These are phyloP conservation scores for Poecilobothrus nobilitatus DNA, from an alignment of 2,888 invertebrate genomes.

Conservation along the genomic window DNA sequence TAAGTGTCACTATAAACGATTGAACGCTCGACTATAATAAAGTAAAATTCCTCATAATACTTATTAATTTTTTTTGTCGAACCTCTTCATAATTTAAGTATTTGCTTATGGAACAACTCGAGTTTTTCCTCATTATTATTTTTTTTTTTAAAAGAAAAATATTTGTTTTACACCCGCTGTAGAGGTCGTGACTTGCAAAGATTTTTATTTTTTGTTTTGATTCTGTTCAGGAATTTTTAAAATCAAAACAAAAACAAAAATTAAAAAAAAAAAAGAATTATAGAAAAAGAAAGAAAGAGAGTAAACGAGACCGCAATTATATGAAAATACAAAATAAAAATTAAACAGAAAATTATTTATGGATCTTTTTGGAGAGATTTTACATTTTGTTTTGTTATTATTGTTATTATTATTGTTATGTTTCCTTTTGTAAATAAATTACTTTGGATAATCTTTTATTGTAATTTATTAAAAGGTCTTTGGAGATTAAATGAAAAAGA, in stretches of 20 bases:
- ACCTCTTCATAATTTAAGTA: too few relatives aligned
- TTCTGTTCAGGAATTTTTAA: too few relatives aligned
- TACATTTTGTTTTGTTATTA: neutral
- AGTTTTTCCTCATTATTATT: too few relatives aligned
- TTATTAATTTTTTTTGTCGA: too few relatives aligned
- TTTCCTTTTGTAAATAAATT: neutral
- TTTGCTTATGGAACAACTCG: too few relatives aligned
- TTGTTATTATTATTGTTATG: too few relatives aligned
- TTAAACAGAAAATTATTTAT: neutral
- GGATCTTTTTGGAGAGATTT: neutral
- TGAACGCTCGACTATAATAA: too few relatives aligned
- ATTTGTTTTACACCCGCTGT: neutral
- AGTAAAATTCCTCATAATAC: too few relatives aligned
- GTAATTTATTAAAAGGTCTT: conserved; percentile 1
- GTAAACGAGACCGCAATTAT: neutral
- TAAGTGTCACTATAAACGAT: too few relatives aligned
- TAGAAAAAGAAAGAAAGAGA: neutral
- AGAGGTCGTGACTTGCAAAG: conserved; percentile 1
- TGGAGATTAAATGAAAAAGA: neutral
- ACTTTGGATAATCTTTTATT: neutral
- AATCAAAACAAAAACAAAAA: too few relatives aligned
- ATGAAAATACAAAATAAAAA: neutral
- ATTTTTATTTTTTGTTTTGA: neutral
- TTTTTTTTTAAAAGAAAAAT: too few relatives aligned
- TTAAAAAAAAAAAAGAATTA: too few relatives aligned